These are phyloP conservation scores for Lepidocolaptes lacrymiger DNA, from an alignment of 2,797 vertebrate species.

Conservation along the genomic window DNA sequence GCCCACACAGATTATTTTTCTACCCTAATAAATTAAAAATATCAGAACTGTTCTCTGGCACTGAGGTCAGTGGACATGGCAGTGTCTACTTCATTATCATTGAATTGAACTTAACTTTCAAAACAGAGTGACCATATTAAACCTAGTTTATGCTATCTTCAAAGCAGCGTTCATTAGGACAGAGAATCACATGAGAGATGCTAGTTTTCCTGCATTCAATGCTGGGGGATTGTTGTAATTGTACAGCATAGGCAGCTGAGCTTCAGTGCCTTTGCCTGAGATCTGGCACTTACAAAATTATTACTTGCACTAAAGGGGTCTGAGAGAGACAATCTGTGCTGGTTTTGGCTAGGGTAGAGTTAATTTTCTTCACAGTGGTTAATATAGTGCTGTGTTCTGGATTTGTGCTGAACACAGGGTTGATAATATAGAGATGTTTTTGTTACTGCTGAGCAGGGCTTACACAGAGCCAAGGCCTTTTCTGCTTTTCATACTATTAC, in stretches of 20 bases:
- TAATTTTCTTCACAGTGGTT: background rate
- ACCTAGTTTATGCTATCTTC: background rate
- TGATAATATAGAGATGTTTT: background rate
- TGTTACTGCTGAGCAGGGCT: background rate
- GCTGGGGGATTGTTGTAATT: background rate
- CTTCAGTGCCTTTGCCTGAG: background rate
- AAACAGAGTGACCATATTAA: background rate
- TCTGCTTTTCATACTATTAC: accelerated
- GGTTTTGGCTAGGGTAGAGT: background rate
- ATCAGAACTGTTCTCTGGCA: background rate
- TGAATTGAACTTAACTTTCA: background rate
- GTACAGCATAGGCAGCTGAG: background rate
- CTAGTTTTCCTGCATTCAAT: background rate
- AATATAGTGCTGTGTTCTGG: background rate
- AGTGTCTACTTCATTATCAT: background rate
- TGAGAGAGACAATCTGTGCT: background rate
- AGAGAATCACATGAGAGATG: background rate
- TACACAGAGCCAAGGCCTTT: background rate
- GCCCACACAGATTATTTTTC: background rate
- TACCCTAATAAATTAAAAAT: background rate
- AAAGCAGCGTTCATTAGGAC: background rate
- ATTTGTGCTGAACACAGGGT: background rate
- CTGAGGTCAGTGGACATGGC: background rate
- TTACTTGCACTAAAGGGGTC: background rate
- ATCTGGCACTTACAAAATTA: background rate